phyloP scores from a whole-genome alignment of 2,888 invertebrate species.

The Clivina fossor region DNA sequence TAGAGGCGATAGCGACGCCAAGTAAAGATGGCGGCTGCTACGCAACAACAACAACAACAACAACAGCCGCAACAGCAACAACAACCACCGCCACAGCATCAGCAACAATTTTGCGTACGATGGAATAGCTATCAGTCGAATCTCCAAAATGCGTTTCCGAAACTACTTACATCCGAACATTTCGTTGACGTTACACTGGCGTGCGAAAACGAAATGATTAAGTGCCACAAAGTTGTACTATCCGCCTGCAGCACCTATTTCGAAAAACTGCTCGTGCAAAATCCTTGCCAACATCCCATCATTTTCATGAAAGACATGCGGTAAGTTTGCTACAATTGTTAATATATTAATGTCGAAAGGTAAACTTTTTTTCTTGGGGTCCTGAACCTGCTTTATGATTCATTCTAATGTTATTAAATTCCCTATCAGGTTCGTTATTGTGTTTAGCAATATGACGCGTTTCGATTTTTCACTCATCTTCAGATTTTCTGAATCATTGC shows the following conservation, averaged over 20 bases:
- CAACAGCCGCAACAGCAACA: slow-evolving; percentile 45
- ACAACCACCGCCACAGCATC: slow-evolving; percentile 48
- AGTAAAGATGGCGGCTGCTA: neutral
- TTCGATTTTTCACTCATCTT: too few species aligned
- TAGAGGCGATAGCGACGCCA: too few species aligned
- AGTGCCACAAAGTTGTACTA: slow-evolving; percentile 84
- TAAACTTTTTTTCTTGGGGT: too few species aligned
- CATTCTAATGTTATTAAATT: too few species aligned
- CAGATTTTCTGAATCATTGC: too few species aligned
- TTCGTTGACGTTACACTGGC: slow-evolving; percentile 89
- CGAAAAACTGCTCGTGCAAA: slow-evolving; percentile 75
- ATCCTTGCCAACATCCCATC: slow-evolving; percentile 84
- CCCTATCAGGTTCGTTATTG: too few species aligned
- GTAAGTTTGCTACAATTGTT: too few species aligned
- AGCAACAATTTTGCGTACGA: slow-evolving; percentile 72
- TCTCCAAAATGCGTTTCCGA: slow-evolving; percentile 75
- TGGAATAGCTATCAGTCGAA: slow-evolving; percentile 84
- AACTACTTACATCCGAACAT: slow-evolving; percentile 73
- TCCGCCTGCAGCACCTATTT: slow-evolving; percentile 85
- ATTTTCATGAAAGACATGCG: slow-evolving; percentile 82
- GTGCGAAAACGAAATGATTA: slow-evolving; percentile 81
- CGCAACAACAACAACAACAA: slow-evolving; percentile 11
- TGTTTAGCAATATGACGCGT: too few species aligned
- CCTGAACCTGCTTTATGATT: too few species aligned
- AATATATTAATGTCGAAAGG: too few species aligned